Evolutionary conservation across 2,888 invertebrate species (phyloP), one percentile per base, ranked within the genome.

Genomic region (Athalia circularis): DNA sequence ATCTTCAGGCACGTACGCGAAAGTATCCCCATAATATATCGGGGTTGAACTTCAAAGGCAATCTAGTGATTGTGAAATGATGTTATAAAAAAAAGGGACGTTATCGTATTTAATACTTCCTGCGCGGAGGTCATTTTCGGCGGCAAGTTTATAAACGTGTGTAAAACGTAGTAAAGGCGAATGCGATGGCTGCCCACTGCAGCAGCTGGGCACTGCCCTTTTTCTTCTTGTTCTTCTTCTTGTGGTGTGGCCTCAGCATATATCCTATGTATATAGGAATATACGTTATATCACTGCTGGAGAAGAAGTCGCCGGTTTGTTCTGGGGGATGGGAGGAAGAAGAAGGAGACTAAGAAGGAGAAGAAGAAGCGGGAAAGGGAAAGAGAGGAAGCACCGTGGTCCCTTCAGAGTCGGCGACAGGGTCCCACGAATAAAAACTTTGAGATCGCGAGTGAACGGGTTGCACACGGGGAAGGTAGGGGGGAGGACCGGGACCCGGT

Each of bases 141-240:
- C 29, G 29, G 29, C 29, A 29, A 29, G 29, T 29, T 4, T 7
- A 0, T 9, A 54, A 3, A 7, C 7, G 13, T 67, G 77, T 72
- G 79, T 45, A 45, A 54, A 74, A 70, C 74, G 78, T 61, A 79
- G 78, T 64, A 50, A 65, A 75, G 78, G 74, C 77, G 59, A 80
- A 77, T 76, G 82, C 77, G 81, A 82, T 82, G 82, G 78, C 78
- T 62, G 78, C 61, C 64, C 3, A 29, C 29, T 8, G n/a, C 11
- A 70, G 78, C 78, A 78, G 78, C 64, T 78, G 78, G 78, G 15
- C 61, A 61, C 78, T 72, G 70, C 81, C 81, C 82, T 82, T 29
- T 29, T 29, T 29, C 29, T 29, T 29, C 29, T 29, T 29, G 29
- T 29, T 29, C 29, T 29, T 29, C 29, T 29, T 80, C 79, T 65